A percentile compares a stretch with the other conserved stretches of the same genome.
phyloP scores from a whole-genome alignment of 2,113 vertebrate species.

The Muscicapa adusta region DNA sequence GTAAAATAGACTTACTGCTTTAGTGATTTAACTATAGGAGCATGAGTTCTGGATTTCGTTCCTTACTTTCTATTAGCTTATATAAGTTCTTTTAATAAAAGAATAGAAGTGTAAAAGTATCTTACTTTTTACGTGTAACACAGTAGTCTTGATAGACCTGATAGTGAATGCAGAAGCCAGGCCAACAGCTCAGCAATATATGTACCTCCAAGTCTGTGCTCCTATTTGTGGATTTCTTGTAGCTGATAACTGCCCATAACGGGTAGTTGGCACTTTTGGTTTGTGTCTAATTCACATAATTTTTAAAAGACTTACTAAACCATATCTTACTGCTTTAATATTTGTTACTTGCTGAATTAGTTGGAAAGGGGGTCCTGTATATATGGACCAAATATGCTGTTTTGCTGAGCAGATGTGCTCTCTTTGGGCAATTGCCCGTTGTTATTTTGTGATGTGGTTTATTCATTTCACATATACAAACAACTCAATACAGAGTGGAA shows the following conservation, averaged over 20 bases:
- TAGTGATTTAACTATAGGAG: background rate
- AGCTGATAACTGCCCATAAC: background rate
- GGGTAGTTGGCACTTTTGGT: background rate
- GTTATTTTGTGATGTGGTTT: background rate
- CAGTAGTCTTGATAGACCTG: background rate
- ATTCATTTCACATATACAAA: background rate
- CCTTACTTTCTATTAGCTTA: background rate
- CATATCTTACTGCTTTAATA: background rate
- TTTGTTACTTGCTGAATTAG: background rate
- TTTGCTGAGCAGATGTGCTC: background rate
- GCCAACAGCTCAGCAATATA: background rate
- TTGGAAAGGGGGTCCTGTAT: background rate
- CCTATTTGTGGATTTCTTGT: background rate
- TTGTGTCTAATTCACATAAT: fast-evolving
- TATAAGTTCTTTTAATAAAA: background rate
- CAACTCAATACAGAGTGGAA: background rate
- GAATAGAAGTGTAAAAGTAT: background rate
- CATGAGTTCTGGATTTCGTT: background rate
- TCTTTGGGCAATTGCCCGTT: background rate
- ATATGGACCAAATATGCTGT: fast-evolving
- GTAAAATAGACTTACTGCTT: background rate
- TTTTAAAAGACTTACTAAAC: background rate
- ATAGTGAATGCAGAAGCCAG: background rate
- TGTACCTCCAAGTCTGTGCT: background rate
- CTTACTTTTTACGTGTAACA: background rate